Percentiles rank a stretch among this genome's conserved stretches.
These are phyloP conservation scores for Aratinga solstitialis DNA, from an alignment of 2,797 vertebrate genomes.

Conservation along the genomic window DNA sequence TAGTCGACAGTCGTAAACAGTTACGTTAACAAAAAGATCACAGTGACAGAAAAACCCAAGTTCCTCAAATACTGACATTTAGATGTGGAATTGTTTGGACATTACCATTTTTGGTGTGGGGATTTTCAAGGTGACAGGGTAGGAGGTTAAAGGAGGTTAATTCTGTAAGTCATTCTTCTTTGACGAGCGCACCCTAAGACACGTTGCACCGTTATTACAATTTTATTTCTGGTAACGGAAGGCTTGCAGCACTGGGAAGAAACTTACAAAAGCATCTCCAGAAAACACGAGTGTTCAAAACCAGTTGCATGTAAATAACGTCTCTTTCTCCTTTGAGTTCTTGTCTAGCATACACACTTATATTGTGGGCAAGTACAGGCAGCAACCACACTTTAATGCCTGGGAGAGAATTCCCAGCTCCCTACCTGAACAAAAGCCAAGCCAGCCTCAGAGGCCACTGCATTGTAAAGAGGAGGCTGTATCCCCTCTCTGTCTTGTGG, in stretches of 20 bases:
- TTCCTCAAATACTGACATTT: background rate
- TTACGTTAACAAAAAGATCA: background rate
- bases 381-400: background rate
- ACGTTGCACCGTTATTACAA: background rate
- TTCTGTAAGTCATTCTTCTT: background rate
- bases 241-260: background rate
- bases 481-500: background rate
- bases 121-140: background rate
- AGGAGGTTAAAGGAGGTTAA: background rate
- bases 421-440: background rate
- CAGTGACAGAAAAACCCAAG: background rate
- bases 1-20: accelerated
- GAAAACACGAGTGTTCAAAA: background rate
- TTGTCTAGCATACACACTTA: background rate
- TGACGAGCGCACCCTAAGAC: background rate
- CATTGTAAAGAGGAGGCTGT: background rate
- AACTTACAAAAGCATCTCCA: background rate
- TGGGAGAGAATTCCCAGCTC: background rate
- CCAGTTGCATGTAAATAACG: background rate
- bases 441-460: accelerated
- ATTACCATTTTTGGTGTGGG: background rate
- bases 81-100: background rate
- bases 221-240: background rate
- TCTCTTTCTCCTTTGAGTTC: background rate
- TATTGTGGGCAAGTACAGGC: background rate